Evolutionary conservation across 1,140 invertebrate genomes (phyloP), one percentile per base, ranked within the genome.

Genomic region (Anagrus nilaparvatae): DNA sequence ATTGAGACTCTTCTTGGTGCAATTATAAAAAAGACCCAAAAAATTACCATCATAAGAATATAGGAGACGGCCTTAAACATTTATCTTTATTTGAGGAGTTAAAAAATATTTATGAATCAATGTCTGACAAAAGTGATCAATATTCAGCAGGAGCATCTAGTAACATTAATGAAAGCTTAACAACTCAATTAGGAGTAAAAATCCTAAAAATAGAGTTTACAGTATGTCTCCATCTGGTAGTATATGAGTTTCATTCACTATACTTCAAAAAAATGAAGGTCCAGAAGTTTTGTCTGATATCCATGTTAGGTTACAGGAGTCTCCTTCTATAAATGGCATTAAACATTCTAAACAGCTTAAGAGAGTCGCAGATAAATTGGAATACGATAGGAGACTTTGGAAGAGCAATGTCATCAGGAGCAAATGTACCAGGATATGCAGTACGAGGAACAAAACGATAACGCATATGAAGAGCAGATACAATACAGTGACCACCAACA

Each of bases 1-100:
- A 35, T 29, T 40, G 38, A 29, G 44, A 29, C 13, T 12, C 28
- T 29, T 31, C 14, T 8, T 46, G 44, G 44, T 46, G 44, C 20
- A 27, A 23, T 2, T 46, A 40, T 21, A 14, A 12, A 36, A 12
- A 21, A 19, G 29, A 41, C 35, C 38, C 37, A 41, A 38, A 36
- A 16, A 39, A 9, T 13, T 41, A 46, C 20, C 7, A 34, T 19
- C 28, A 39, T 25, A 35, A 25, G 8, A 35, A 20, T 27, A 35
- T 35, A 10, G 31, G 31, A 12, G 17, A 40, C 7, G 38, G 31
- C 18, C 29, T 41, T 14, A 27, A 8, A 20, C 20, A 36, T 25
- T 16, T 6, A 40, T 13, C 18, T 27, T 35, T 35, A 25, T 40
- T 46, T 21, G 23, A 41, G 28, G 32, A 18, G 8, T 33, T 40